These are phyloP conservation scores for Cisticola juncidis DNA, from an alignment of 2,113 vertebrate genomes.

Conservation along the genomic window DNA sequence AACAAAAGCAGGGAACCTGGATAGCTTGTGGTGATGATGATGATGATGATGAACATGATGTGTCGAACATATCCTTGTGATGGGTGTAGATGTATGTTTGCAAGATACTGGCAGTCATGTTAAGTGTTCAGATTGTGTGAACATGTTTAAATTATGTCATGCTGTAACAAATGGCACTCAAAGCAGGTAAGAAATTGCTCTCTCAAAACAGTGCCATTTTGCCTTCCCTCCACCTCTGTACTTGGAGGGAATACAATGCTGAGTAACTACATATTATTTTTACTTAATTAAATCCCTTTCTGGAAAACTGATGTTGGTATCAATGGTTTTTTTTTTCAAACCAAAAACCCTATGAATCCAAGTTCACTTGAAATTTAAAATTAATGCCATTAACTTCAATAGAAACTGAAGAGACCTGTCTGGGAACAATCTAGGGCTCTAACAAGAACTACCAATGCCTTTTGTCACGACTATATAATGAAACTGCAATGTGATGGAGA, in stretches of 20 bases:
- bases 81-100: not conserved
- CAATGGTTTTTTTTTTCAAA: not conserved
- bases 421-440: not conserved
- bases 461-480: not conserved
- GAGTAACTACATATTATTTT: not conserved
- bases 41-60: not conserved
- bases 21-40: not conserved
- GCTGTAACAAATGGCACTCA: not conserved
- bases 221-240: not conserved
- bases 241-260: not conserved
- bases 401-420: not conserved
- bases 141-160: not conserved
- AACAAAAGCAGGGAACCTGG: not conserved
- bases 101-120: not conserved
- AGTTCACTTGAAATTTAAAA: not conserved
- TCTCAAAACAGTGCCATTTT: not conserved
- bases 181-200: not conserved
- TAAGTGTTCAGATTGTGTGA: not conserved
- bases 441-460: not conserved
- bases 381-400: not conserved
- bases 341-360: not conserved
- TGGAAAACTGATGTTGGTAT: not conserved
- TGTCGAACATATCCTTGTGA: not conserved
- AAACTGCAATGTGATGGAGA: not conserved
- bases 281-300: constrained; percentile 27